A percentile compares a stretch with the other conserved stretches of the same genome.
Conservation (phyloP, 2,797 vertebrate species). For the Macroramphosus scolopax region DNA sequence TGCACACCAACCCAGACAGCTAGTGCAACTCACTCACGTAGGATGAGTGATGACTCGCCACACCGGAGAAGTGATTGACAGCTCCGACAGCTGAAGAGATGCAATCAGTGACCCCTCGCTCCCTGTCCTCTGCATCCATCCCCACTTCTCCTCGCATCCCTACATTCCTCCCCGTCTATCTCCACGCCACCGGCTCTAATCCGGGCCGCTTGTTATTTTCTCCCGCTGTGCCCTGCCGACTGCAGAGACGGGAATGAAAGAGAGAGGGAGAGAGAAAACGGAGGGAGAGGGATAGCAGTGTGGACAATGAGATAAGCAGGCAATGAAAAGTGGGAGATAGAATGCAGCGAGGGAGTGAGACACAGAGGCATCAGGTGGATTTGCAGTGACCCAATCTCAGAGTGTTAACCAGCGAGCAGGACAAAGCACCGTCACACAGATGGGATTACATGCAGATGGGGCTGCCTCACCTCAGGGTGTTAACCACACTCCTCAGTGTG, state of each 20-base stretch:
- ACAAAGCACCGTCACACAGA: conserved; percentile 65
- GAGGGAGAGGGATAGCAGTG: conserved; percentile 6
- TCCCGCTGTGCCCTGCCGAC: conserved; percentile 34
- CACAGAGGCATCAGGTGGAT: conserved; percentile 75
- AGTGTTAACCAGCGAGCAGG: conserved; percentile 69
- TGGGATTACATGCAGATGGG: conserved; percentile 78
- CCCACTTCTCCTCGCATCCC: conserved; percentile 1
- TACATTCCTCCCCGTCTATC: conserved; percentile 21
- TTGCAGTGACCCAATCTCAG: conserved; percentile 72
- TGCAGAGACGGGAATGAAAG: conserved; percentile 27
- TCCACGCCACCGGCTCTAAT: conserved; percentile 48
- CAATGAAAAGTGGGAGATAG: conserved; percentile 37
- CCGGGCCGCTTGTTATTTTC: conserved; percentile 57
- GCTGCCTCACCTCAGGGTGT: conserved; percentile 64
- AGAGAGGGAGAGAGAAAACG: neutral
- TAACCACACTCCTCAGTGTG: conserved; percentile 37
- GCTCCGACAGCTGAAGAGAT: conserved; percentile 68
- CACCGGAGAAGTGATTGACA: conserved; percentile 70
- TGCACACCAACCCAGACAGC: conserved; percentile 40
- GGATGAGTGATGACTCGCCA: conserved; percentile 67
- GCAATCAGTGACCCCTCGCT: conserved; percentile 70
- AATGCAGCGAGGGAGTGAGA: conserved; percentile 34
- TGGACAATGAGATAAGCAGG: conserved; percentile 52
- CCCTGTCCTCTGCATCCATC: conserved; percentile 48
- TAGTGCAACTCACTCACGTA: conserved; percentile 22